Base-by-base conservation (phyloP, 2,113 vertebrate species). In the Heteronetta atricapilla region DNA sequence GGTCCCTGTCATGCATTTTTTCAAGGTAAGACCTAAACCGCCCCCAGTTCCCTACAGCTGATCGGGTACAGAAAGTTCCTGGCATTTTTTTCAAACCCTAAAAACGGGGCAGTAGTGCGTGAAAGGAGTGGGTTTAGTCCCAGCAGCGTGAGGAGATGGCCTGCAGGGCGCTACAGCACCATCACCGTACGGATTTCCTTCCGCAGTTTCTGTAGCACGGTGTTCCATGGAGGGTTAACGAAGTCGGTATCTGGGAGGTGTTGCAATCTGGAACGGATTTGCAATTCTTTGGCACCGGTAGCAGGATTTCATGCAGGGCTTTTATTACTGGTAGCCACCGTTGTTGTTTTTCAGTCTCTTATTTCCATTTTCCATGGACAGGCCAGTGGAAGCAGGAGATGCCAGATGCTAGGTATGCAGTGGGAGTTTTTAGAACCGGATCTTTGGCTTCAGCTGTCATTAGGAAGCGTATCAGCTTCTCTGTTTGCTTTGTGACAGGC, bases 361-460 rank as follows among this genome's bases (percentile, higher is more conserved):
- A 12, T 18, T 70, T 77, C 5, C 0, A 15, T 36, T 44, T 68
- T n/a, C 22, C 29, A 17, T 29, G 64, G 4, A 6, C 1, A 0
- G 62, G 31, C 15, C 20, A n/a, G 7, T 13, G 29, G 50, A 69
- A 76, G 15, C 16, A 11, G 53, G 38, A 21, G 17, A 6, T 52
- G 6, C 31, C 14, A 3, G 0, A 0, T 50, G 28, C 25, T 42
- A 22, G 28, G 42, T 58, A 8, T 40, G 56, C 60, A 36, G 6
- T 14, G 11, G 19, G 23, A 56, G 63, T 38, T 17, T 70, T 44
- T 50, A n/a, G 50, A 75, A 48, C 10, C 8, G 29, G 26, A 33
- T 55, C 26, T 88, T 55, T 68, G 21, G 15, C 34, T 84, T 88
- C 67, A 74, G 36, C 8, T n/a, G 29, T 33, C 34, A 19, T 26